Evolutionary conservation across 2,797 vertebrate genomes (phyloP), one percentile per base, ranked within the genome.

Genomic region (Chanos chanos): DNA sequence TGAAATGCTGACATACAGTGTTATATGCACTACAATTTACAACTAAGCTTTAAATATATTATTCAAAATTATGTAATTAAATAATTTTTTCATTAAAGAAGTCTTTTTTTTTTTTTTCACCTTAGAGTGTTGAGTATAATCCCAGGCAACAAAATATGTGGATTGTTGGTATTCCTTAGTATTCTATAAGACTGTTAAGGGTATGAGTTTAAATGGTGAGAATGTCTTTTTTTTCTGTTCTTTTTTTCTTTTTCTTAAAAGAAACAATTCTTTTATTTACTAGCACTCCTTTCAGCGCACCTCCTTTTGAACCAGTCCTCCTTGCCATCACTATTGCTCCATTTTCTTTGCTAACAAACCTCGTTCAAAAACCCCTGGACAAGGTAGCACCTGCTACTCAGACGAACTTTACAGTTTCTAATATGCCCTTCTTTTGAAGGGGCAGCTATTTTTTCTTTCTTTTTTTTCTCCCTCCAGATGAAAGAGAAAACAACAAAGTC

Each of bases 41-140:
- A 57, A 68, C 59, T 70, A 75, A 31, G 65, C 37, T 67, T 65
- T 53, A 65, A 68, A 73, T 66, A 74, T 75, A 68, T 66, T 70
- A 74, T 65, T 50, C 58, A 73, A 61, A 66, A 65, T 66, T 69
- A 78, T 54, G 61, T n/a, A 72, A 40, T 81, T 71, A 44, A 70
- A 82, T 73, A 61, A 63, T 43, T 56, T 2, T 56, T 4, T 43
- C 6, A 61, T 39, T 39, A 34, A 41, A 51, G 39, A 31, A 64
- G 16, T 43, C 5, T 31, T 43, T 28, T 59, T 70, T 72, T 68
- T 66, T n/a, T n/a, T n/a, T n/a, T n/a, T n/a, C 51, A 79, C 45
- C 34, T 61, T 48, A 59, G 24, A 28, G 44, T 21, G 31, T 44
- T 28, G 53, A 48, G 40, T 59, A 61, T 53, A 37, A 27, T 43